Evolutionary conservation across 2,113 vertebrate genomes (phyloP).

Genomic region (Enhydra lutris): DNA sequence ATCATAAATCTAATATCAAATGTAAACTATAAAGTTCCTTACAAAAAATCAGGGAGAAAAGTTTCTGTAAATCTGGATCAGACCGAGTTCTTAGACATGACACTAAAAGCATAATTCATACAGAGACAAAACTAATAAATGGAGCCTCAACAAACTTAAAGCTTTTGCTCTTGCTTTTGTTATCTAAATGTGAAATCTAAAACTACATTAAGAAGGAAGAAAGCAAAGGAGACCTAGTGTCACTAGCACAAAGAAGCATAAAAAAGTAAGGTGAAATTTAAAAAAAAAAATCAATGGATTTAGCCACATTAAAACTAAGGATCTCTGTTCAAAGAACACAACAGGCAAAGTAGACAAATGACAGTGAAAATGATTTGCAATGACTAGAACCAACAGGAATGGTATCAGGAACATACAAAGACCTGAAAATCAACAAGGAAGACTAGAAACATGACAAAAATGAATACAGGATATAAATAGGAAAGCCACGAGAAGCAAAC

Average conservation of each 20-base stretch:
- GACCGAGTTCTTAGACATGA: not conserved
- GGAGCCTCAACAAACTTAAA: not conserved
- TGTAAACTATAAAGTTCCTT: not conserved
- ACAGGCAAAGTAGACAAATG: slow-evolving; percentile 18
- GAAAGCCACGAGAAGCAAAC: not conserved
- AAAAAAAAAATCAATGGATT: not conserved
- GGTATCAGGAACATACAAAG: not conserved
- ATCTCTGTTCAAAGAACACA: not conserved
- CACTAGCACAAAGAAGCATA: not conserved
- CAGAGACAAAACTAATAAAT: not conserved
- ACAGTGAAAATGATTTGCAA: not conserved
- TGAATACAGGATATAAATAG: not conserved
- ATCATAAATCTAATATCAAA: not conserved
- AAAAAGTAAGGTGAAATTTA: not conserved
- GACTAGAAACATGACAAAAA: slow-evolving; percentile 1
- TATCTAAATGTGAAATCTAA: not conserved
- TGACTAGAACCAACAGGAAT: slow-evolving; percentile 11
- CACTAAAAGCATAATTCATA: not conserved
- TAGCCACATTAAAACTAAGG: slow-evolving; percentile 16
- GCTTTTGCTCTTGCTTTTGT: not conserved
- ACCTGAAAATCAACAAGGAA: not conserved
- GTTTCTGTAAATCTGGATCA: not conserved
- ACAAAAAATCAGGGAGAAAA: not conserved
- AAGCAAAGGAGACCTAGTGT: not conserved
- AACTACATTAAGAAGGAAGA: not conserved